Base-by-base conservation (phyloP, 2,888 invertebrate genomes). In the Perizoma flavofasciatum region DNA sequence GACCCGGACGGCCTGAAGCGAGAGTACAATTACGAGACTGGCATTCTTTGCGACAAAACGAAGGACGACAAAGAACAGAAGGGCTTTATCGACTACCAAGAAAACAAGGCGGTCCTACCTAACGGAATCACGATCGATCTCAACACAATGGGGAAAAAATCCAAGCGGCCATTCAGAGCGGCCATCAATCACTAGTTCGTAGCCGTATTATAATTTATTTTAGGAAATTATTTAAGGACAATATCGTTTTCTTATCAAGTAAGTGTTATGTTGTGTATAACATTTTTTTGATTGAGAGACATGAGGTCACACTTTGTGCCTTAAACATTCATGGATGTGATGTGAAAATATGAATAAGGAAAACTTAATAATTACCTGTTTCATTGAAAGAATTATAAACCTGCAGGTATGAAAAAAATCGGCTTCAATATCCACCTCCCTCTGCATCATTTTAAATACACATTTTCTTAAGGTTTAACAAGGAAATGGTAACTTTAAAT, bases 1-100 rank as follows among this genome's bases (percentile, higher is more conserved):
- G 96, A 97, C 82, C 96, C 96, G 0, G 97, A 97, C 77, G 97
- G 96, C 68, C 88, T 96, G 45, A 94, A 95, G 75, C 94, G 97
- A 6, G 96, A 97, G 79, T 97, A 96, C 83, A 94, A 94, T 67
- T 97, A 97, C 78, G 96, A 96, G 82, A 96, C 96, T 22, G 97
- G 97, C 47, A 96, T 95, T 70, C 94, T 91, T 64, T 96, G 95
- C 72, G 94, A 95, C 78, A 93, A 93, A 76, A 82, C 86, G 39
- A 92, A 92, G 70, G 89, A 93, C 46, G 88, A 92, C 7, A 85
- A 93, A 62, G 92, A 93, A 61, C 93, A 94, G 66, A 92, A 93
- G 67, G 95, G 95, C 33, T 96, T 95, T 74, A 93, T 96, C 65
- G 96, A 96, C 82, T 96, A 96, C 75, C 94, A 95, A 79, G 95